These are phyloP conservation scores for Scolopax rusticola DNA, from an alignment of 2,797 vertebrate species.

Conservation along the genomic window DNA sequence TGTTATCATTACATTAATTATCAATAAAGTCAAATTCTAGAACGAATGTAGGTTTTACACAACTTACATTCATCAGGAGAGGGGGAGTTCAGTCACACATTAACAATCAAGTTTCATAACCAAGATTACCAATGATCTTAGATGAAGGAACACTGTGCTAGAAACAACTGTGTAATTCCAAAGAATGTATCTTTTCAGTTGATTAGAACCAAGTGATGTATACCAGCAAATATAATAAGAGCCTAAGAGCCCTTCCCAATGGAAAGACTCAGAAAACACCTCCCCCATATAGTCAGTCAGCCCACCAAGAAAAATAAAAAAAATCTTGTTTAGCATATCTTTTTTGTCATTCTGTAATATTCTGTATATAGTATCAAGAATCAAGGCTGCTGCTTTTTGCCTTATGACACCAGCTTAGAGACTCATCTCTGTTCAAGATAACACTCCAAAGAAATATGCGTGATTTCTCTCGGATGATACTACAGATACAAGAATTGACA, in stretches of 20 bases:
- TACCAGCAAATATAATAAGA: neutral
- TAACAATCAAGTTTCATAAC: neutral
- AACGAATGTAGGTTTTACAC: neutral
- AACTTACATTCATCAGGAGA: neutral
- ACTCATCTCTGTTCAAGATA: neutral
- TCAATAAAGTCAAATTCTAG: neutral
- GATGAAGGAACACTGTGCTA: neutral
- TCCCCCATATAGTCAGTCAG: slow-evolving; percentile 1
- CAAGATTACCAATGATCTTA: neutral
- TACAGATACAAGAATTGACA: neutral
- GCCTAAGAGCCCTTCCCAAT: neutral
- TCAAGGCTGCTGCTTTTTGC: slow-evolving; percentile 16
- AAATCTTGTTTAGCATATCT: neutral
- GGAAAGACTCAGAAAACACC: slow-evolving; percentile 10
- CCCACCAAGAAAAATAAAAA: neutral
- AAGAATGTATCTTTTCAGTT: neutral
- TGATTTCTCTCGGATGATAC: neutral
- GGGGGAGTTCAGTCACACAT: neutral
- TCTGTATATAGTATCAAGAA: slow-evolving; percentile 16
- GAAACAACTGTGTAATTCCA: neutral
- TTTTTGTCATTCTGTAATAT: slow-evolving; percentile 25
- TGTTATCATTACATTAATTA: neutral
- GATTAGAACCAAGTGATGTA: neutral
- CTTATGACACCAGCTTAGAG: neutral
- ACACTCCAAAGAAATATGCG: neutral